phyloP scores from a whole-genome alignment of 2,888 invertebrate genomes.

The Trachelus iudaicus region DNA sequence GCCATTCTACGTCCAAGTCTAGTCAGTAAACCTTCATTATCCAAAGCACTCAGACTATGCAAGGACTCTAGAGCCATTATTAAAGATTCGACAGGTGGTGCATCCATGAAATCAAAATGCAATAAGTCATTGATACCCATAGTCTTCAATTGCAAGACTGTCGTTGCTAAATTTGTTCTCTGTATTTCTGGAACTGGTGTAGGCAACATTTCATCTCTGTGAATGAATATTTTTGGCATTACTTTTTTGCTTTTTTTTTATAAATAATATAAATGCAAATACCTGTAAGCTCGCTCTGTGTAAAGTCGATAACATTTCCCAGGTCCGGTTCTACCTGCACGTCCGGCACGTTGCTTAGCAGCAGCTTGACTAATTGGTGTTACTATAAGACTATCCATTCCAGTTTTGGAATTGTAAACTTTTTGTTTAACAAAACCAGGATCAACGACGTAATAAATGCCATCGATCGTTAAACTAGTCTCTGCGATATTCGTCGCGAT shows the following conservation, averaged over 20 bases:
- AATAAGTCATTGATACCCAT: conserved; percentile 99
- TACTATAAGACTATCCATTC: conserved; percentile 99
- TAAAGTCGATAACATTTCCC: conserved; percentile 97
- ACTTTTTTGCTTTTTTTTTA: not conserved
- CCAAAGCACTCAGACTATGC: conserved; percentile 95
- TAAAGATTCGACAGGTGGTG: conserved; percentile 96
- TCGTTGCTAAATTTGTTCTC: conserved; percentile 96
- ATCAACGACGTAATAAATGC: conserved; percentile 99
- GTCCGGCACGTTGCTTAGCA: conserved; percentile 96
- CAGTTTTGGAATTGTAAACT: conserved; percentile 96
- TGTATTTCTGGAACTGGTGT: conserved; percentile 99
- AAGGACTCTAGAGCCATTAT: conserved; percentile 98
- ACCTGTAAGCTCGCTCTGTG: conserved; percentile 92
- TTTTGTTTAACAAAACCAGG: conserved; percentile 99
- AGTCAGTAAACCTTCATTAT: conserved; percentile 91
- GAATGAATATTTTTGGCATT: not conserved
- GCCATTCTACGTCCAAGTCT: conserved; percentile 93
- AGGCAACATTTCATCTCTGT: conserved; percentile 96
- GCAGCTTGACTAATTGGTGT: conserved; percentile 99
- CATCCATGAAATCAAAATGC: conserved; percentile 99
- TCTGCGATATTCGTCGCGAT: conserved; percentile 99
- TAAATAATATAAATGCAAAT: not conserved
- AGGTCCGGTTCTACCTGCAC: conserved; percentile 97
- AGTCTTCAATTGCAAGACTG: conserved; percentile 95
- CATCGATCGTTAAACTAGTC: conserved; percentile 98